Conservation (phyloP, 1,140 invertebrate species). For the Drosophila nasuta region DNA sequence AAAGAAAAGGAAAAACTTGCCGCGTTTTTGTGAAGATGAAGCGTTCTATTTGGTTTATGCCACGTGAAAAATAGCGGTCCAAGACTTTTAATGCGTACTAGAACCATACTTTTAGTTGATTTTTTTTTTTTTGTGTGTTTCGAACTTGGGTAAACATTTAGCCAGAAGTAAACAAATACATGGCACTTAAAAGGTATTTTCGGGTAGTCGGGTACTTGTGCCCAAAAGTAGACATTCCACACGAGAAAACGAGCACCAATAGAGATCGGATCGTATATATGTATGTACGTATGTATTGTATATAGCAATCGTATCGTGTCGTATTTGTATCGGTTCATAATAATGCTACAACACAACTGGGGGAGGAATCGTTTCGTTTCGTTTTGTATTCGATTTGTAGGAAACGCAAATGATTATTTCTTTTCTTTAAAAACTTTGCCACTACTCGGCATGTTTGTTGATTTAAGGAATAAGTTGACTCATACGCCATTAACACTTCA, state of each 20-base stretch:
- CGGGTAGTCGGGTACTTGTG: slow-evolving; percentile 74
- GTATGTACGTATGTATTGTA: neutral
- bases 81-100: slow-evolving; percentile 73
- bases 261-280: slow-evolving; percentile 12
- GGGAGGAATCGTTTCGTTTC: slow-evolving; percentile 17
- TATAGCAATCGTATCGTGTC: slow-evolving; percentile 7
- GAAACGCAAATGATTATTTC: slow-evolving; percentile 70
- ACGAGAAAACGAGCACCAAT: slow-evolving; percentile 7
- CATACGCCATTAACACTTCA: slow-evolving; percentile 77
- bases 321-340: slow-evolving; percentile 16
- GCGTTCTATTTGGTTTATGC: slow-evolving; percentile 56
- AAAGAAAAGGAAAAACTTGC: neutral
- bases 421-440: slow-evolving; percentile 26
- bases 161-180: slow-evolving; percentile 80
- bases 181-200: slow-evolving; percentile 80
- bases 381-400: slow-evolving; percentile 24
- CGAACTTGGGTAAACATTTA: slow-evolving; percentile 79
- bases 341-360: too few species aligned
- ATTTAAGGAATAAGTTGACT: slow-evolving; percentile 78
- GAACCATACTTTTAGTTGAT: slow-evolving; percentile 19
- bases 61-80: slow-evolving; percentile 77
- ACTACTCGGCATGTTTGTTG: slow-evolving; percentile 65
- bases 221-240: slow-evolving; percentile 73
- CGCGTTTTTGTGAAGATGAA: slow-evolving; percentile 12
- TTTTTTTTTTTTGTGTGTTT: slow-evolving; percentile 60